Percentiles rank a stretch among this genome's conserved stretches.
These are phyloP conservation scores for Caenorhabditis angaria DNA, from an alignment of 2,888 invertebrate species.

Conservation along the genomic window DNA sequence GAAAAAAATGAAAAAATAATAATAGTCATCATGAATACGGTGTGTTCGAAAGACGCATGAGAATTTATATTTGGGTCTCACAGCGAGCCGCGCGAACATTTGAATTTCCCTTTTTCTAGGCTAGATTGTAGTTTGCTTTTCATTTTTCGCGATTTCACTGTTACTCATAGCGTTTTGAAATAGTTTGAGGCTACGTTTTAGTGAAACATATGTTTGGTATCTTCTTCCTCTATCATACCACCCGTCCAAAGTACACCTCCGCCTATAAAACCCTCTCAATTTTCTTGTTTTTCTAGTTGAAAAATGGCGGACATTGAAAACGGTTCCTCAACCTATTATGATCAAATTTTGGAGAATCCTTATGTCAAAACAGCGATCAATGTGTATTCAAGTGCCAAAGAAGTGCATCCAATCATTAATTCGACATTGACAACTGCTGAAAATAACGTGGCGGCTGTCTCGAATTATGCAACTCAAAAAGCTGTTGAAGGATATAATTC, in stretches of 20 bases:
- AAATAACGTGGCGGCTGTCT: constrained; percentile 18
- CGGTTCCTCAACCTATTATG: constrained; percentile 27
- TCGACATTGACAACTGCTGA: constrained; percentile 32
- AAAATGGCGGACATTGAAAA: constrained; percentile 36
- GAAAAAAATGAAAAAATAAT: not conserved
- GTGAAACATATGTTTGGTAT: constrained; percentile 26
- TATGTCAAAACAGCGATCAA: constrained; percentile 38
- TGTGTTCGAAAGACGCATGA: no score
- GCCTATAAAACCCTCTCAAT: not conserved
- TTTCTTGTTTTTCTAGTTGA: not conserved
- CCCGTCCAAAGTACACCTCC: not conserved
- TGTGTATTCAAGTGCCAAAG: constrained; percentile 36
- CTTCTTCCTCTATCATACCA: constrained; percentile 16
- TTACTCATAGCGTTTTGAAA: not conserved
- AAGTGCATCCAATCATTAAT: constrained; percentile 39
- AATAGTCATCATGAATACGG: no score
- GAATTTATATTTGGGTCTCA: no score
- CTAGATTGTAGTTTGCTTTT: no score
- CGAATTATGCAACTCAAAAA: constrained; percentile 36
- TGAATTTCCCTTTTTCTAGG: no score
- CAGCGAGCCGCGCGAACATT: no score
- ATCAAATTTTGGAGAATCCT: constrained; percentile 36
- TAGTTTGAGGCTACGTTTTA: not conserved
- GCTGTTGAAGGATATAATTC: constrained; percentile 41
- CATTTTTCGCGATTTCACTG: not conserved